Evolutionary conservation across 2,888 invertebrate genomes (phyloP), one percentile per base, ranked within the genome.

Genomic region (Orthosia cruda): DNA sequence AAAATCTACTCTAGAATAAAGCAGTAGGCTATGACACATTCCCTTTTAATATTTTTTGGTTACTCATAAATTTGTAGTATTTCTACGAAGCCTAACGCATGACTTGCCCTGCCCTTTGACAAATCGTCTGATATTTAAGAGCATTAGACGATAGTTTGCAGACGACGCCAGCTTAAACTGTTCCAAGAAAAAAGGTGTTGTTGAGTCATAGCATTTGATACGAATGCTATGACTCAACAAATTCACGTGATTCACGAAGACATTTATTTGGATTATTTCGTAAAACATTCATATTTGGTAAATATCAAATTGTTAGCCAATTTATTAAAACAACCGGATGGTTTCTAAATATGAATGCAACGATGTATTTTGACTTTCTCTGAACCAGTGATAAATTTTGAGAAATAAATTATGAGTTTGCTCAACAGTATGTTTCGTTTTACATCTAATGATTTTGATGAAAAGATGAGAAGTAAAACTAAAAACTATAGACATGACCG

Each of bases 111-210:
- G 50, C 68, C 78, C 58, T 68, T 16, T 26, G 4, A n/a, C 16
- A 11, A 49, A 62, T 64, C 13, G 40, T 20, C 26, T 74, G n/a
- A 72, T 26, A 18, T 13, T 15, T 12, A 50, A 20, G 20, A 18
- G 26, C 15, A 40, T 9, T 20, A 12, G 4, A 32, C n/a, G 23
- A 7, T 12, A 12, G 11, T 32, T 59, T n/a, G 23, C 12, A 59
- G 59, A 78, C 32, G 69, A 23, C 70, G 52, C 26, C n/a, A 54
- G 13, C 7, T 23, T 67, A 26, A 58, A 66, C 11, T 0, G 49
- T 66, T 66, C 67, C 15, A 40, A 77, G 68, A 59, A 77, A 59
- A 55, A 23, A n/a, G n/a, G n/a, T n/a, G n/a, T n/a, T n/a, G n/a
- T n/a, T n/a, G n/a, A n/a, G n/a, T n/a, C n/a, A n/a, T n/a, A n/a